Percentiles rank a stretch among this genome's conserved stretches.
These are phyloP conservation scores for Macaria notata DNA, from an alignment of 2,888 invertebrate genomes.

Conservation along the genomic window DNA sequence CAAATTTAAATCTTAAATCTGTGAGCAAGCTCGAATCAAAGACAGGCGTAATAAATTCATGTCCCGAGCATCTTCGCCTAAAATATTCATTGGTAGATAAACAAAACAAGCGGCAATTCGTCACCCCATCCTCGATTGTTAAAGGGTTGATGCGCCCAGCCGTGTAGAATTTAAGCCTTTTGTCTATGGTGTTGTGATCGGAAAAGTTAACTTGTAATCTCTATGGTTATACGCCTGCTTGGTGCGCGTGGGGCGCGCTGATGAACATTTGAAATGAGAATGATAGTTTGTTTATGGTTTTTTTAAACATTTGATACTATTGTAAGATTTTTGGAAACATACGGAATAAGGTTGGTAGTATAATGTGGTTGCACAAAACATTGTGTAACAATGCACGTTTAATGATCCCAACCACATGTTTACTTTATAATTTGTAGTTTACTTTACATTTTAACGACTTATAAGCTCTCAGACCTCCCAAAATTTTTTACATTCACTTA, in stretches of 20 bases:
- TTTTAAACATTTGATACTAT: too few relatives aligned
- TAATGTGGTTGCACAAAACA: too few relatives aligned
- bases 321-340: too few relatives aligned
- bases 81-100: constrained; percentile 41
- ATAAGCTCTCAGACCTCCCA: constrained; percentile 14
- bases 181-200: constrained; percentile 79
- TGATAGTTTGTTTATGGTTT: too few relatives aligned
- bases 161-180: constrained; percentile 74
- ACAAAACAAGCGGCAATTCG: constrained; percentile 59
- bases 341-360: too few relatives aligned
- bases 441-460: neutral
- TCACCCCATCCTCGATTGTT: constrained; percentile 61
- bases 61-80: constrained; percentile 26
- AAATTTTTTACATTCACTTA: constrained; percentile 26
- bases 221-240: constrained; percentile 53
- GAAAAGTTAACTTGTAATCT: constrained; percentile 79
- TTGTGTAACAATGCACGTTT: neutral
- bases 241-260: constrained; percentile 22
- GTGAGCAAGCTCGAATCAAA: constrained; percentile 23
- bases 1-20: constrained; percentile 15
- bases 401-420: constrained; percentile 1
- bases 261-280: neutral
- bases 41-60: constrained; percentile 33
- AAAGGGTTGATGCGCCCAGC: constrained; percentile 65
- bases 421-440: constrained; percentile 1